Evolutionary conservation across 2,888 invertebrate species (phyloP), one percentile per base, ranked within the genome.

Genomic region (Meloe dianella): DNA sequence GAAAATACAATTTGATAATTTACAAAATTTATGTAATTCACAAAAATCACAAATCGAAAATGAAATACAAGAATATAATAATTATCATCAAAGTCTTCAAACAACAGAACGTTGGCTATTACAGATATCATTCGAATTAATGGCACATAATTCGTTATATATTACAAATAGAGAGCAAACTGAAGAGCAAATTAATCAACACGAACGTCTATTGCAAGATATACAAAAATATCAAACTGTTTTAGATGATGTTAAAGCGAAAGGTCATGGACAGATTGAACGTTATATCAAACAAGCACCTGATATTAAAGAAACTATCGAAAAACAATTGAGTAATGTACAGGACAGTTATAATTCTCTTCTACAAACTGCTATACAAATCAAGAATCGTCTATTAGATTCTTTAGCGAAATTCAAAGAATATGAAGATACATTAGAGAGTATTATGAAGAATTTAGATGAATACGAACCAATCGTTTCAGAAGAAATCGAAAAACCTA

Each of bases 91-190:
- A 78, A 92, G 92, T 12, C 85, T 97, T 27, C 97, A 97, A 85
- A 96, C 97, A 76, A 94, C 93, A 0, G 97, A 97, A 82, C 97
- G 97, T 81, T 98, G 97, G 97, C 85, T 97, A 58, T 84, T 97
- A 27, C 96, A 97, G 84, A 93, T 95, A 61, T 96, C 96, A 1
- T 96, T 97, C 89, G 94, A 95, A 79, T 86, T 97, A 0, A 97
- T 97, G 96, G 94, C 96, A 0, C 96, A 97, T 80, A 97, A 97
- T 82, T 95, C 96, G 0, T 85, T 97, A 22, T 96, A 96, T 80
- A 96, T 97, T 68, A 92, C 93, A 6, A 96, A 94, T 78, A 89
- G 95, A 65, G 93, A 95, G 75, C 96, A 97, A 82, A 96, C 96
- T 0, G 89, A 93, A 77, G 93, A 95, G 72, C 96, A 97, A 83